Conservation (phyloP, 2,888 invertebrate species). For the Argyresthia goedartella region DNA sequence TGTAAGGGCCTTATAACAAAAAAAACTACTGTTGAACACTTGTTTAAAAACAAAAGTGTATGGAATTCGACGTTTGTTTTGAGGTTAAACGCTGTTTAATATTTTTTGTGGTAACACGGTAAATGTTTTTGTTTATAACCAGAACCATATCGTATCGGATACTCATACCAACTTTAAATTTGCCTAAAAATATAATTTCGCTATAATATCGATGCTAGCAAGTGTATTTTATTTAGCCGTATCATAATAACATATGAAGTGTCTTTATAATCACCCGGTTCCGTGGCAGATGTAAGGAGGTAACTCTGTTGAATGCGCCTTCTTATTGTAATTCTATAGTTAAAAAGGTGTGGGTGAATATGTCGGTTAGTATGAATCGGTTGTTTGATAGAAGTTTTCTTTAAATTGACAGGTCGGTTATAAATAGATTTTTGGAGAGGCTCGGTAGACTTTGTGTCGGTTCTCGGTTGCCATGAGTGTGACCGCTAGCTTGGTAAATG, state of each 20-base stretch:
- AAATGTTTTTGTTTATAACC: too few relatives aligned
- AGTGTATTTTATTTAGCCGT: slow-evolving; percentile 1
- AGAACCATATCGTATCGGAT: too few relatives aligned
- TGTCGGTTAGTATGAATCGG: slow-evolving; percentile 39
- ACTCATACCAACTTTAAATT: too few relatives aligned
- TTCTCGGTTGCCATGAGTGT: neutral
- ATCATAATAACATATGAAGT: slow-evolving; percentile 2
- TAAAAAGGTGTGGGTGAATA: neutral
- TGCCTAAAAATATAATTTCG: too few relatives aligned
- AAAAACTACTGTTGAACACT: too few relatives aligned
- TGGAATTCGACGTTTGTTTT: too few relatives aligned
- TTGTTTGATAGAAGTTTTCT: slow-evolving; percentile 34
- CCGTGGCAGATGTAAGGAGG: neutral
- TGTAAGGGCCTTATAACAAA: too few relatives aligned
- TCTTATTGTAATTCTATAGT: neutral
- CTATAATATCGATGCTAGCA: neutral
- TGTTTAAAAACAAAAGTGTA: too few relatives aligned
- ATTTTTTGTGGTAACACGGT: too few relatives aligned
- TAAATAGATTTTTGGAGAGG: slow-evolving; percentile 23
- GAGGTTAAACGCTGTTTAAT: too few relatives aligned
- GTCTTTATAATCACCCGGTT: slow-evolving; percentile 1
- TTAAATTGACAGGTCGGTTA: slow-evolving; percentile 48
- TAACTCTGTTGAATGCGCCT: neutral
- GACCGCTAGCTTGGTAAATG: too few relatives aligned
- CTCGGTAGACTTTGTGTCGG: neutral